A percentile compares a stretch with the other conserved stretches of the same genome.
These are phyloP conservation scores for Drusus annulatus DNA, from an alignment of 1,140 invertebrate species.

Conservation along the genomic window DNA sequence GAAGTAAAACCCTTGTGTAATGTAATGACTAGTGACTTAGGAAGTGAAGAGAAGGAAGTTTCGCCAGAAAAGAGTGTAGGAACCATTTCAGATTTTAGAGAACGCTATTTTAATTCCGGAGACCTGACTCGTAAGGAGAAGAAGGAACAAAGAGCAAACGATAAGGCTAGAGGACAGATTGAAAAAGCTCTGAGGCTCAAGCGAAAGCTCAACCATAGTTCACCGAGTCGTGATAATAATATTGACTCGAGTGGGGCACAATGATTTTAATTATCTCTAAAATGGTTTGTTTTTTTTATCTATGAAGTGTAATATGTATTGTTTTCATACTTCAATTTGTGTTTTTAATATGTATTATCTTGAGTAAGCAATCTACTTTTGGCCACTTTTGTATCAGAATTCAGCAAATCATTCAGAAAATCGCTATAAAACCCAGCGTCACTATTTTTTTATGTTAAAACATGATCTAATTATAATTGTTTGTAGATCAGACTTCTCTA, in stretches of 20 bases:
- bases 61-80: conserved; percentile 62
- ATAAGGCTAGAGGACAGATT: conserved; percentile 40
- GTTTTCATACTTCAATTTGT: too few relatives aligned
- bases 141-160: conserved; percentile 53
- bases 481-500: too few relatives aligned
- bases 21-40: background rate
- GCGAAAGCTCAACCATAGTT: background rate
- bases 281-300: too few relatives aligned
- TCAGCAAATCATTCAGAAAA: too few relatives aligned
- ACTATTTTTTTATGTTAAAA: too few relatives aligned
- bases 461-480: too few relatives aligned
- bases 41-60: conserved; percentile 53
- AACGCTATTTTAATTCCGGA: conserved; percentile 78
- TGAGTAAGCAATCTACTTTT: too few relatives aligned
- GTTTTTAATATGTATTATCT: too few relatives aligned
- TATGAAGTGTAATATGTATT: too few relatives aligned
- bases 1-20: background rate
- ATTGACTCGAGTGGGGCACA: background rate
- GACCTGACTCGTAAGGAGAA: conserved; percentile 76
- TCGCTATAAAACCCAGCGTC: too few relatives aligned
- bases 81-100: conserved; percentile 71
- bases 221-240: conserved; percentile 19
- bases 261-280: background rate
- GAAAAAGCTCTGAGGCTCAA: conserved; percentile 33
- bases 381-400: too few relatives aligned